phyloP scores from a whole-genome alignment of 30 jellyfish, hydroid and myxozoan species.

The Aurelia aurita complex sp. Pacific region DNA sequence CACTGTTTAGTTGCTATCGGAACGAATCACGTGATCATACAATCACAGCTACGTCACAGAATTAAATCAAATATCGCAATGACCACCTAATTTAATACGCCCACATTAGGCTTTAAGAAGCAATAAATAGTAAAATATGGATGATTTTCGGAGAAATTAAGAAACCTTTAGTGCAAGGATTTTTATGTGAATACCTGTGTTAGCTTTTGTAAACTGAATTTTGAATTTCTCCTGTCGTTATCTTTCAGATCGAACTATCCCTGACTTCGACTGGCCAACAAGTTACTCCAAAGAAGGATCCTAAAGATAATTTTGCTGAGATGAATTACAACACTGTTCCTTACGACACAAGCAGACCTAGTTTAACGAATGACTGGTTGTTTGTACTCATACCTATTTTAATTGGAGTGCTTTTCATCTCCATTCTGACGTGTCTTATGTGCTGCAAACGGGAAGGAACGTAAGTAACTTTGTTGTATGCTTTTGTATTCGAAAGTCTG shows the following conservation, averaged over 20 bases:
- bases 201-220: too few species aligned
- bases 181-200: too few species aligned
- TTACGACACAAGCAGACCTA: slow-evolving; percentile 30
- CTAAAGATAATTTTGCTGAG: slow-evolving; percentile 34
- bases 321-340: slow-evolving; percentile 36
- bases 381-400: slow-evolving; percentile 51
- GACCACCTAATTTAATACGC: too few species aligned
- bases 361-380: slow-evolving; percentile 39
- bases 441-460: slow-evolving; percentile 80
- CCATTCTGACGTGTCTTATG: slow-evolving; percentile 55
- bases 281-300: slow-evolving; percentile 23
- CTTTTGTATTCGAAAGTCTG: not conserved
- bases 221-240: too few species aligned
- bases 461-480: slow-evolving; percentile 29
- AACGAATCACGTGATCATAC: too few species aligned
- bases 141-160: too few species aligned
- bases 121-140: too few species aligned
- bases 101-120: too few species aligned
- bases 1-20: too few species aligned
- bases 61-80: too few species aligned
- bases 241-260: slow-evolving; percentile 37
- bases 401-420: slow-evolving; percentile 56
- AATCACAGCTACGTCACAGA: too few species aligned
- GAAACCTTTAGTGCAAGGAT: too few species aligned
- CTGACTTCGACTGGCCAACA: slow-evolving; percentile 49